Percentiles rank a stretch among this genome's conserved stretches.
phyloP scores from a whole-genome alignment of 1,140 invertebrate genomes.

The Phortica variegata region DNA sequence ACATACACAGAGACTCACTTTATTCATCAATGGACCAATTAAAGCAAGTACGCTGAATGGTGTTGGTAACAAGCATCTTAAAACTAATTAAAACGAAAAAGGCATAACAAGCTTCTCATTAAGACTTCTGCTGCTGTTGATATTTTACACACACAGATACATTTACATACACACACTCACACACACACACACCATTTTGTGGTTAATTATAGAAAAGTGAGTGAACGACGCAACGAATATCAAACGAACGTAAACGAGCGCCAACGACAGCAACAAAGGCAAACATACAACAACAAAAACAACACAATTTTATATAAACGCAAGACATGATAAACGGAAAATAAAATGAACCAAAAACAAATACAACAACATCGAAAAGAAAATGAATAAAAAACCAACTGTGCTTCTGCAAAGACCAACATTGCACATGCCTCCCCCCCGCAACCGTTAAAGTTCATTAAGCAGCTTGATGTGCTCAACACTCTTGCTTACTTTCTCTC shows the following conservation, averaged over 20 bases:
- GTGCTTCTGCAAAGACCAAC: not conserved
- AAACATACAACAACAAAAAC: not conserved
- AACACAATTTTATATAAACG: not conserved
- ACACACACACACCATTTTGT: constrained; percentile 31
- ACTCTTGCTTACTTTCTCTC: not conserved
- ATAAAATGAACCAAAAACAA: constrained; percentile 6
- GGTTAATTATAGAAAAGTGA: constrained; percentile 53
- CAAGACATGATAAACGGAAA: not conserved
- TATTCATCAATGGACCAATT: constrained; percentile 53
- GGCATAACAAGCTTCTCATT: constrained; percentile 56
- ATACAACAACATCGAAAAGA: constrained; percentile 13
- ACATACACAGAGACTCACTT: not conserved
- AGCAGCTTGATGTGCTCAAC: constrained; percentile 19
- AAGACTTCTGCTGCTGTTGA: constrained; percentile 20
- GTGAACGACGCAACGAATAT: constrained; percentile 19
- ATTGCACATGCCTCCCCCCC: not conserved
- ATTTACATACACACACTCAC: not conserved
- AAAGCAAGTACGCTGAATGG: constrained; percentile 30
- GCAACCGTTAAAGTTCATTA: constrained; percentile 44
- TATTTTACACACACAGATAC: too few relatives aligned
- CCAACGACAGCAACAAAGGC: not conserved
- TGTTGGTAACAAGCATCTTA: constrained; percentile 50
- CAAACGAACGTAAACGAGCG: constrained; percentile 38
- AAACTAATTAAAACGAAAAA: constrained; percentile 55
- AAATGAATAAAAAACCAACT: constrained; percentile 17